These are phyloP conservation scores for Leptogaster cylindrica DNA, from an alignment of 2,888 invertebrate genomes.

Conservation along the genomic window DNA sequence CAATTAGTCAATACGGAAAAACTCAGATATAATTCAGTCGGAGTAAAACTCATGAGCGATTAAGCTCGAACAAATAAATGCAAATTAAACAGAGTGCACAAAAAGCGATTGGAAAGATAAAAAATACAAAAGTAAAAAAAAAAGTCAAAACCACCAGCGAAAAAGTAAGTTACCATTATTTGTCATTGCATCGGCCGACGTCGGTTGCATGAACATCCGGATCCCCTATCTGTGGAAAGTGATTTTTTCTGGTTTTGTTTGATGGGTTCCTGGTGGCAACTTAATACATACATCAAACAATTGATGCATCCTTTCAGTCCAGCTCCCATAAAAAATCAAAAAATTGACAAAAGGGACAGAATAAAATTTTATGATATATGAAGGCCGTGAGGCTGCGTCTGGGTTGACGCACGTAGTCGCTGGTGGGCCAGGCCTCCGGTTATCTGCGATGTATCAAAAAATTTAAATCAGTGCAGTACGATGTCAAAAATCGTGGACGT, in stretches of 20 bases:
- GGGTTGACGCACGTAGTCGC: neutral
- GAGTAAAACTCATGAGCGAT: conserved; percentile 16
- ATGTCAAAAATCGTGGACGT: neutral
- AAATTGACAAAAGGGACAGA: conserved; percentile 1
- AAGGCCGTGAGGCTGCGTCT: neutral
- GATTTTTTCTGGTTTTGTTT: conserved; percentile 17
- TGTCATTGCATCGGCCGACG: conserved; percentile 26
- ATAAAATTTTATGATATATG: conserved; percentile 30
- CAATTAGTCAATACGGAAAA: conserved; percentile 19
- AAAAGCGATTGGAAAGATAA: neutral
- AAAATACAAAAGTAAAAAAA: neutral
- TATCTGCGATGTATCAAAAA: neutral
- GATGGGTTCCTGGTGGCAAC: conserved; percentile 13
- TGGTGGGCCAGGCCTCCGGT: neutral
- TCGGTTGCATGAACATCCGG: neutral
- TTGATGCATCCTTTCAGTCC: conserved; percentile 31
- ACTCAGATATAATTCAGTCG: conserved; percentile 18
- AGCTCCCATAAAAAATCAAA: conserved; percentile 9
- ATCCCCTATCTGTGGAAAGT: conserved; percentile 17
- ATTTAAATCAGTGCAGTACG: neutral
- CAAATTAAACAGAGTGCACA: conserved; percentile 13
- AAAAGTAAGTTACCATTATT: conserved; percentile 32
- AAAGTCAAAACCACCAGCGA: neutral
- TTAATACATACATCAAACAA: conserved; percentile 37
- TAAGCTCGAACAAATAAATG: conserved; percentile 25